Evolutionary conservation across 2,797 vertebrate species (phyloP).

Genomic region (Allobates femoralis): DNA sequence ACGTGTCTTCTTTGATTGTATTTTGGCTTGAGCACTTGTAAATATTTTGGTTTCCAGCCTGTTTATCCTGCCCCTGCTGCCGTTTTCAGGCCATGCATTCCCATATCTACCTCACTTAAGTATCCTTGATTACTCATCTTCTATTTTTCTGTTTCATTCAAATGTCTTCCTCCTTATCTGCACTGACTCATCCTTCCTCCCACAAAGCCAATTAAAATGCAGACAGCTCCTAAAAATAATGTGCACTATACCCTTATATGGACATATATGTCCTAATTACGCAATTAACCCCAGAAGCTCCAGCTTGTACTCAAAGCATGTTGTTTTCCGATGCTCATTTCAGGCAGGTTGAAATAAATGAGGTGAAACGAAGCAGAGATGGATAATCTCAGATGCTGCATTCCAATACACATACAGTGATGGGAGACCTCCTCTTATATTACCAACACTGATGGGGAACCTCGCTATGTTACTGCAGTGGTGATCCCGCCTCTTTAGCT

Average conservation of each 20-base stretch:
- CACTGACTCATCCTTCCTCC: conserved; percentile 62
- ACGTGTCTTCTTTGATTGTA: not conserved
- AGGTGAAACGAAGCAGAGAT: conserved; percentile 27
- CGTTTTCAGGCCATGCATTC: not conserved
- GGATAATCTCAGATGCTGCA: conserved; percentile 39
- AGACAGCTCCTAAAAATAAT: conserved; percentile 57
- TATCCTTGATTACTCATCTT: conserved; percentile 43
- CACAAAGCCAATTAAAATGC: conserved; percentile 60
- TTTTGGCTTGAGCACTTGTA: not conserved
- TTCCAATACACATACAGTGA: conserved; percentile 43
- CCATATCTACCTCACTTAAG: not conserved
- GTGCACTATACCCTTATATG: conserved; percentile 55
- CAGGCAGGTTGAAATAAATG: conserved; percentile 23
- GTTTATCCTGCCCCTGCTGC: not conserved
- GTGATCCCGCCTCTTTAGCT: conserved; percentile 54
- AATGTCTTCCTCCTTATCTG: conserved; percentile 55
- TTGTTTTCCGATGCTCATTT: not conserved
- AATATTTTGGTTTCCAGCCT: conserved; percentile 2
- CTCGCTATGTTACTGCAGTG: conserved; percentile 56
- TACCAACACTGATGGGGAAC: conserved; percentile 51
- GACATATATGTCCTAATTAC: conserved; percentile 49
- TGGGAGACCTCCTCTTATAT: conserved; percentile 53
- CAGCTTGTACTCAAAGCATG: not conserved
- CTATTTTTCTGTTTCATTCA: conserved; percentile 57
- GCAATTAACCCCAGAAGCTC: conserved; percentile 43